Base-by-base conservation (phyloP, 2,113 vertebrate species). In the Cisticola juncidis region DNA sequence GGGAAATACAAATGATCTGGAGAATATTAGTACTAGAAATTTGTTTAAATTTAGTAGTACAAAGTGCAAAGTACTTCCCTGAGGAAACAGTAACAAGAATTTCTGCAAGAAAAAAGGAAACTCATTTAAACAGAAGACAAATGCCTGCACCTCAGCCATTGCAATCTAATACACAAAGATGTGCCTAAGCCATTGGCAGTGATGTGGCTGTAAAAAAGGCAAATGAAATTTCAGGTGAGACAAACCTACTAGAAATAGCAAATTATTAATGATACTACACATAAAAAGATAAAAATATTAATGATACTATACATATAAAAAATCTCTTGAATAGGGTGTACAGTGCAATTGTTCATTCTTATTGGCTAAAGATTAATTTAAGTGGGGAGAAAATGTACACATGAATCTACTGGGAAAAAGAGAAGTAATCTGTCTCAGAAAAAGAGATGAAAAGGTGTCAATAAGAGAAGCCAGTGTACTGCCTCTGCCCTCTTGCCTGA, bases 11-110 rank as follows among this genome's bases (percentile, higher is more conserved):
- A 96, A 73, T 40, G 42, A 65, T 83, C 56, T 70, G 64, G 76
- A 91, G 60, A 97, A 73, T 90, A 66, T 90, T 92, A 94, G 47
- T 20, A 45, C 47, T 64, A 61, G 35, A 92, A 92, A 88, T 86
- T 84, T 79, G 36, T 83, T 94, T 92, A 93, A 93, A 93, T 94
- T 90, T 96, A 92, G 54, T 51, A 86, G 38, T 86, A 84, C 47
- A 81, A 93, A 88, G 85, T 86, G 85, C 40, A 50, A 90, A 93
- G 47, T 81, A 70, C 60, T 96, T 82, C 54, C 77, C 42, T 90
- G 92, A 81, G 60, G 76, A 94, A 92, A 94, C 44, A 74, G 54
- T 58, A 86, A 84, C 35, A 93, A 86, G 72, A 88, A 84, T 74
- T 96, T 94, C 64, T 91, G 18, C 65, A 79, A 66, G 72, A 44